Conservation (phyloP, 1,140 invertebrate species). For the Apis cerana region DNA sequence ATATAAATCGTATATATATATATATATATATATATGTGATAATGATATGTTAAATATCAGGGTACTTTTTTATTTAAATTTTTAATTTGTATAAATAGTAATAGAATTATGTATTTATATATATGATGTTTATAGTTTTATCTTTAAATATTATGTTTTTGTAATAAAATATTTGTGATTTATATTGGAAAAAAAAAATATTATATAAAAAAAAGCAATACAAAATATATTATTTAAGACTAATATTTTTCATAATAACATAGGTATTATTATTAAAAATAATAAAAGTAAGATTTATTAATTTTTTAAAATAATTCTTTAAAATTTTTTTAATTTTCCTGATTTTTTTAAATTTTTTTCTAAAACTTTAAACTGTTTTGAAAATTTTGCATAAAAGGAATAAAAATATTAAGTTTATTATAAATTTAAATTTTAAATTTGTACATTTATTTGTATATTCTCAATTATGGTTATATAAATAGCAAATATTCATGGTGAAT, state of each 20-base stretch:
- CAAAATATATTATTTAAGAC: background rate
- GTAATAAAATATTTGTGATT: background rate
- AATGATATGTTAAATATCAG: background rate
- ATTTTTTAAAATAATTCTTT: too few species aligned
- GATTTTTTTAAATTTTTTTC: background rate
- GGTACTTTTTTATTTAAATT: background rate
- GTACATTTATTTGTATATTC: background rate
- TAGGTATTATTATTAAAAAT: background rate
- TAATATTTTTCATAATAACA: background rate
- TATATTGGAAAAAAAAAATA: background rate
- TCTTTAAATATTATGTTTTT: background rate
- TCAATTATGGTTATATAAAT: background rate
- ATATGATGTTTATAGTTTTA: background rate
- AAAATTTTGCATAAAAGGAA: background rate
- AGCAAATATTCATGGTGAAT: background rate
- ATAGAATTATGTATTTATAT: background rate
- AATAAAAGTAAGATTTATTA: background rate
- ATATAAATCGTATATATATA: background rate
- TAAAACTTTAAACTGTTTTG: background rate
- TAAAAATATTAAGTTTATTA: constrained; percentile 8
- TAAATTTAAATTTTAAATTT: background rate
- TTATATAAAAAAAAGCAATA: too few species aligned
- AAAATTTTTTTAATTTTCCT: background rate
- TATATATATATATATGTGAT: background rate
- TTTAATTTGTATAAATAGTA: too few species aligned